Evolutionary conservation across 2,888 invertebrate genomes (phyloP).

Genomic region (Arenicola marina): DNA sequence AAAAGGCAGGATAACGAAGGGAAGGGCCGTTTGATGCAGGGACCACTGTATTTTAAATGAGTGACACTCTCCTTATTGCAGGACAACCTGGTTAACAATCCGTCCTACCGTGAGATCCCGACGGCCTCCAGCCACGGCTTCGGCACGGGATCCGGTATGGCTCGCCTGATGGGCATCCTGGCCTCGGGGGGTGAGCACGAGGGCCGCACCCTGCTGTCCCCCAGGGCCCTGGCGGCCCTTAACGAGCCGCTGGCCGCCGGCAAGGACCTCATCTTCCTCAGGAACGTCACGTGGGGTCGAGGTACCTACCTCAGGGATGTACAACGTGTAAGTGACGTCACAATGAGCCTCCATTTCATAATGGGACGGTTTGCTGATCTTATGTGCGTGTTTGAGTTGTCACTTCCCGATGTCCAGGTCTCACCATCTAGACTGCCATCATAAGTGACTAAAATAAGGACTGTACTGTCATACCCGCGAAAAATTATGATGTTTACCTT

Average conservation of each 20-base stretch:
- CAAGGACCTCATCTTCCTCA: constrained; percentile 15
- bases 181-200: constrained; percentile 38
- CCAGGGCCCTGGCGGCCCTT: constrained; percentile 6
- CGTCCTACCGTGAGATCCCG: constrained; percentile 42
- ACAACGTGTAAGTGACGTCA: constrained; percentile 15
- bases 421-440: too few species aligned
- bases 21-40: background rate
- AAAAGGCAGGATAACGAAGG: too few species aligned
- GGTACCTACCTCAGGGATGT: constrained; percentile 19
- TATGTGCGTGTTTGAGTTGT: background rate
- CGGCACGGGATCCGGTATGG: constrained; percentile 49
- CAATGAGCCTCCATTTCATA: background rate
- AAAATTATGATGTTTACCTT: too few species aligned
- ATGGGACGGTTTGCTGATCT: background rate
- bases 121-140: constrained; percentile 40
- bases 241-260: constrained; percentile 17
- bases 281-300: constrained; percentile 19
- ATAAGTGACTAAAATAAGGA: too few species aligned
- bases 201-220: constrained; percentile 12
- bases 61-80: too few species aligned
- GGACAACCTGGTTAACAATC: constrained; percentile 41
- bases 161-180: constrained; percentile 50
- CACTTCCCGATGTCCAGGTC: too few species aligned
- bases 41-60: too few species aligned
- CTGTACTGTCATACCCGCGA: too few species aligned